Evolutionary conservation across 2,888 invertebrate genomes (phyloP).

Genomic region (Conomelus anceps): DNA sequence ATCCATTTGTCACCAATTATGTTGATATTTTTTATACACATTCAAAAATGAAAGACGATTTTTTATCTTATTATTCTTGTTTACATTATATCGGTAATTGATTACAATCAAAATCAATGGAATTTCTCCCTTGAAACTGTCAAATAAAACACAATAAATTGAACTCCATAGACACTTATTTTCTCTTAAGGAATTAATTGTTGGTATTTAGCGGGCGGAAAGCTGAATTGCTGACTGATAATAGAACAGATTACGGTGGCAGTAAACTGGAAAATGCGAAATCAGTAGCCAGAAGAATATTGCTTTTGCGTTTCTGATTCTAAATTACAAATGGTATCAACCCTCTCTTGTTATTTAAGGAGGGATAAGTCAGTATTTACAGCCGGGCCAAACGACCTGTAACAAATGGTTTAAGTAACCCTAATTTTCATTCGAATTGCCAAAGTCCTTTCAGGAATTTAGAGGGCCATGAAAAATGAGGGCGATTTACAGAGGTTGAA

Average conservation of each 20-base stretch:
- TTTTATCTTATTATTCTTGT: too few species aligned
- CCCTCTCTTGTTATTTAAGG: neutral
- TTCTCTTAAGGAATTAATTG: neutral
- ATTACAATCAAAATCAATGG: too few species aligned
- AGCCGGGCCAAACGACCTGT: neutral
- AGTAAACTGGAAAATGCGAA: neutral
- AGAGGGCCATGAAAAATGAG: neutral
- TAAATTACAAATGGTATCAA: neutral
- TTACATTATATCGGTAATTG: too few species aligned
- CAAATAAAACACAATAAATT: too few species aligned
- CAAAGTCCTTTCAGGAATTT: neutral
- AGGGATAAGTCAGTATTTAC: neutral
- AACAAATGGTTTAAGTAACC: neutral
- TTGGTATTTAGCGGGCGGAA: neutral
- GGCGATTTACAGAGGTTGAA: neutral
- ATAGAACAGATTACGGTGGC: too few species aligned
- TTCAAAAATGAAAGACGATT: too few species aligned
- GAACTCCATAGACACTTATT: too few species aligned
- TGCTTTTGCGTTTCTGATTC: neutral
- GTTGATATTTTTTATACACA: too few species aligned
- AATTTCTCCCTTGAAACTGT: too few species aligned
- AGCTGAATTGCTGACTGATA: neutral
- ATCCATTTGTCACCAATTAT: too few species aligned
- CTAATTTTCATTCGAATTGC: neutral
- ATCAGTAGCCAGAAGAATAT: neutral